Base-by-base conservation (phyloP, 2,113 vertebrate species). In the Pimephales promelas region DNA sequence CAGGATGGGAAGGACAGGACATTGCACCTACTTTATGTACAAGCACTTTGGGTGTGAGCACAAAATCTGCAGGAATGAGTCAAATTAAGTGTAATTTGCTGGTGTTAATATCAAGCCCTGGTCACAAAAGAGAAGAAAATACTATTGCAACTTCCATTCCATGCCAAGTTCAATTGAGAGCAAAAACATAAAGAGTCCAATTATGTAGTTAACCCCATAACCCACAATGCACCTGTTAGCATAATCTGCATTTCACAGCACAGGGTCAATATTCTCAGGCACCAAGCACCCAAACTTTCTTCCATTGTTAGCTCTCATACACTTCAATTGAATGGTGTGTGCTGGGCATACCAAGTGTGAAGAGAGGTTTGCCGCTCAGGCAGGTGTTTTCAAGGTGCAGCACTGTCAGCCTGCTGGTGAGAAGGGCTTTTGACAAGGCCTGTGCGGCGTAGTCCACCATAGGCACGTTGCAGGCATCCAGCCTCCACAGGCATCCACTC, bases 331-430 rank as follows among this genome's bases (percentile, higher is more conserved):
- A n/a, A 79, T 49, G 68, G 79, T 52, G 72, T 79, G 61, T 81
- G 6, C 31, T 22, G 22, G 47, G 20, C 88, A 43, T 91, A 94
- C 94, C 93, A 34, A 95, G 92, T 24, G 91, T 91, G 90, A 91
- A 94, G 34, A 95, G 92, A 0, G 94, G 91, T 68, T 86, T 90
- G 66, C 94, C 94, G 5, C 92, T 94, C 87, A 95, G 90, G 87
- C 90, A 87, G 83, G 90, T 88, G 45, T 93, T 93, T 84, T 94
- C 86, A 34, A 95, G 91, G 88, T 92, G 90, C 78, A 95, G 90
- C 83, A 88, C 91, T 45, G 88, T 84, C 88, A 95, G 93, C 79
- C 87, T 89, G 89, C 92, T 93, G 89, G 83, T 89, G 82, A 85
- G 91, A 70, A 95, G 88, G 76, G 94, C 93, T 87, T 90, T 93